Percentiles rank a stretch among this genome's conserved stretches.
These are phyloP conservation scores for Drosophila murphyi DNA, from an alignment of 1,140 invertebrate genomes.

Conservation along the genomic window DNA sequence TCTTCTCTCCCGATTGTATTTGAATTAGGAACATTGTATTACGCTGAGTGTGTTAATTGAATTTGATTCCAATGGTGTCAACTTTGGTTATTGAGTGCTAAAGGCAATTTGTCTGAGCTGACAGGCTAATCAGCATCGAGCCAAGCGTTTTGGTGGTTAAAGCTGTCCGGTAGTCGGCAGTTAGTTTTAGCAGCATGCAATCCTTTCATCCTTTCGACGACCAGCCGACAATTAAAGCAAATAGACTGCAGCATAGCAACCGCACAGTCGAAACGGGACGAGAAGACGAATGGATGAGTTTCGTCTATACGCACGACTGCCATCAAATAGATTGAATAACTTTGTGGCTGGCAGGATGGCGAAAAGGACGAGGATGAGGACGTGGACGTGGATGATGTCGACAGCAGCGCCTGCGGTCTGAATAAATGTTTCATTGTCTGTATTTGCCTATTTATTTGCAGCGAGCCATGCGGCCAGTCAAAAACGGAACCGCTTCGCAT, in stretches of 20 bases:
- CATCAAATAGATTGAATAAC: constrained; percentile 74
- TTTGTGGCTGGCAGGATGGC: constrained; percentile 24
- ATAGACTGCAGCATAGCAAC: constrained; percentile 50
- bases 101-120: constrained; percentile 63
- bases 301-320: constrained; percentile 27
- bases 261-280: constrained; percentile 11
- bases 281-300: constrained; percentile 1
- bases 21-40: too few relatives aligned
- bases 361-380: background rate
- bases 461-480: constrained; percentile 37
- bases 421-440: constrained; percentile 59
- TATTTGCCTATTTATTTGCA: constrained; percentile 67
- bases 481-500: background rate
- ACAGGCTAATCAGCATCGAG: constrained; percentile 68
- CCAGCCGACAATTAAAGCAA: constrained; percentile 52
- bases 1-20: too few relatives aligned
- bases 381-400: background rate
- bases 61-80: constrained; percentile 30
- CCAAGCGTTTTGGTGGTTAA: constrained; percentile 1
- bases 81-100: constrained; percentile 51
- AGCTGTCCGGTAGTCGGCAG: background rate
- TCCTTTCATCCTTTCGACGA: constrained; percentile 46
- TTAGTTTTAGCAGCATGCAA: constrained; percentile 21
- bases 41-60: constrained; percentile 49
- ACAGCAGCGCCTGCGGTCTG: constrained; percentile 24